Conservation (phyloP, 2,113 vertebrate species). For the Aspiorhynchus laticeps region DNA sequence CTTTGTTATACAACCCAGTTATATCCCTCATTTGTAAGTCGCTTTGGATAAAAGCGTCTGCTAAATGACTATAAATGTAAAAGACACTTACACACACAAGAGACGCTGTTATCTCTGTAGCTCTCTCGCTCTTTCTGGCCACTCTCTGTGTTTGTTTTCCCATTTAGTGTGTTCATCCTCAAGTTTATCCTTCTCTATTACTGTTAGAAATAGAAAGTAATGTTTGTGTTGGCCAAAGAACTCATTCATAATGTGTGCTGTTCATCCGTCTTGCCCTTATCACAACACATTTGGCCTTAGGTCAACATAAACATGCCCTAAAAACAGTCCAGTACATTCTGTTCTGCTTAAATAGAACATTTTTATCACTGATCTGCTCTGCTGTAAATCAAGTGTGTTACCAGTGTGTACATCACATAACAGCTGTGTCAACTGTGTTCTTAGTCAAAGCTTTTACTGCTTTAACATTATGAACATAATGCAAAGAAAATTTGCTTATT, state of each 20-base stretch:
- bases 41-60: too few species aligned
- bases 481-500: background rate
- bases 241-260: background rate
- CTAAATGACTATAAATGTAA: too few species aligned
- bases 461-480: background rate
- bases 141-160: conserved; percentile 4
- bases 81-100: background rate
- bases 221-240: background rate
- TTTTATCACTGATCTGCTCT: background rate
- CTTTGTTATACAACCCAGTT: background rate
- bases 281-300: background rate
- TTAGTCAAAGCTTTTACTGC: too few species aligned
- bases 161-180: background rate
- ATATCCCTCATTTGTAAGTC: too few species aligned
- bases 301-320: conserved; percentile 12
- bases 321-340: background rate
- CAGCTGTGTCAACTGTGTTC: too few species aligned
- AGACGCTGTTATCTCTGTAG: background rate
- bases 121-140: background rate
- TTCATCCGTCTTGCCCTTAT: conserved; percentile 11
- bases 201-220: conserved; percentile 18
- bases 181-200: conserved; percentile 6
- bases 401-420: background rate
- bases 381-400: background rate
- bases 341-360: background rate